Base-by-base conservation (phyloP, 2,797 vertebrate species). In the Valencia hispanica region DNA sequence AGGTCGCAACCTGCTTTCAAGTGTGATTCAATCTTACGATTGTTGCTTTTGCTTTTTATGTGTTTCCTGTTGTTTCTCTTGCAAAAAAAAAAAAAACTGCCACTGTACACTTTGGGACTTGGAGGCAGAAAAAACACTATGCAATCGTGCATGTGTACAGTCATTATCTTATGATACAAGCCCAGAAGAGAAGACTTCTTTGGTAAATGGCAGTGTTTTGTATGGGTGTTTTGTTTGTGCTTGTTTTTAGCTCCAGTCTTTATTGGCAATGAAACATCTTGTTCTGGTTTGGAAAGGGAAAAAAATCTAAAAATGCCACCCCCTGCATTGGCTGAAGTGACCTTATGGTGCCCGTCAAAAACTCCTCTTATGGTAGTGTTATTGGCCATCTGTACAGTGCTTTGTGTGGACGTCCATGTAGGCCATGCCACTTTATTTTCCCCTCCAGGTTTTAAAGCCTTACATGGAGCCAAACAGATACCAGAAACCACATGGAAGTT, bases 281-380 rank as follows among this genome's bases (percentile, higher is more conserved):
- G 66, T 76, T 90, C 75, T 92, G 90, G 92, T 94, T 93, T 93
- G 93, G 92, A 94, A 94, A 92, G 84, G 34, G 90, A 93, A 93
- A 88, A 86, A 39, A 39, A n/a, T 6, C 39, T 27, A 88, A 95
- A 94, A 93, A 91, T 88, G 89, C 87, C 85, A n/a, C 80, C 84
- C 86, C 79, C 86, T 82, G 84, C 80, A 63, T 84, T 88, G 81
- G 81, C 84, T 81, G 87, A 74, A 90, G 81, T 93, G 92, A 94
- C 91, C 89, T 81, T 41, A 79, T 75, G 61, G n/a, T 91, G 86
- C 91, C 91, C 92, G 87, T 91, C 74, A 63, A 92, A 91, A 93
- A 93, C 84, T 94, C 94, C 94, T 94, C 94, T 93, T 95, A 94
- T 94, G 94, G 94, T 94, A 93, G 92, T 92, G 92, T 90, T 89